Conservation (phyloP, 64 coral and sea anemone genomes). For the Pocillopora damicornis region DNA sequence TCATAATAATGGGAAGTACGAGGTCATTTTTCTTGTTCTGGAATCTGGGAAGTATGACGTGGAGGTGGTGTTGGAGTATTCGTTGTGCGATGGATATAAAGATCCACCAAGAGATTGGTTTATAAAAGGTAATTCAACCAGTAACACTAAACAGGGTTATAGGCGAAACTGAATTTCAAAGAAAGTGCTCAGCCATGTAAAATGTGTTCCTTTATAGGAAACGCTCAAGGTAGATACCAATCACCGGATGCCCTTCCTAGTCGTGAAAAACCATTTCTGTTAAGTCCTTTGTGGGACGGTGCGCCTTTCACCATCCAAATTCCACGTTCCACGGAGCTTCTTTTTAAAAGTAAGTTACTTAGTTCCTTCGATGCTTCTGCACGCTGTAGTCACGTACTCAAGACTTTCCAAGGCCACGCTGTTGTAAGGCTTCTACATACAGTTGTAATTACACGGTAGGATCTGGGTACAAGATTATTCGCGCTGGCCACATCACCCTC, state of each 20-base stretch:
- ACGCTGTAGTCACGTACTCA: too few species aligned
- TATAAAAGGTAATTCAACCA: conserved; percentile 68
- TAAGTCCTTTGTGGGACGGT: conserved; percentile 56
- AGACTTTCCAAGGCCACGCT: too few species aligned
- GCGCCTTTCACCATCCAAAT: conserved; percentile 46
- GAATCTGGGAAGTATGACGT: conserved; percentile 72
- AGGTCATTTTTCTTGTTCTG: conserved; percentile 72
- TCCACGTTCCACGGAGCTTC: neutral
- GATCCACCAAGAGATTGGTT: conserved; percentile 91
- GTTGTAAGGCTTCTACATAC: too few species aligned
- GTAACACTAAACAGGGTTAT: neutral
- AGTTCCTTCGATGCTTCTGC: too few species aligned
- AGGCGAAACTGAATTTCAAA: too few species aligned
- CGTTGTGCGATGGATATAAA: conserved; percentile 75
- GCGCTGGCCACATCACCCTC: too few species aligned
- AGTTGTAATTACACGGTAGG: too few species aligned
- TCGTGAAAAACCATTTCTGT: conserved; percentile 68
- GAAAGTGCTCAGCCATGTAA: too few species aligned
- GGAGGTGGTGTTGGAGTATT: conserved; percentile 72
- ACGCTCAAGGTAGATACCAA: conserved; percentile 93
- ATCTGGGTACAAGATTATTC: too few species aligned
- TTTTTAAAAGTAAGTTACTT: conserved; percentile 35
- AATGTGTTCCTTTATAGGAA: conserved; percentile 35
- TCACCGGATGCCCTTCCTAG: conserved; percentile 43
- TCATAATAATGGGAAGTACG: conserved; percentile 81